A percentile compares a stretch with the other conserved stretches of the same genome.
Conservation (phyloP, 2,797 vertebrate species). For the Falco biarmicus region DNA sequence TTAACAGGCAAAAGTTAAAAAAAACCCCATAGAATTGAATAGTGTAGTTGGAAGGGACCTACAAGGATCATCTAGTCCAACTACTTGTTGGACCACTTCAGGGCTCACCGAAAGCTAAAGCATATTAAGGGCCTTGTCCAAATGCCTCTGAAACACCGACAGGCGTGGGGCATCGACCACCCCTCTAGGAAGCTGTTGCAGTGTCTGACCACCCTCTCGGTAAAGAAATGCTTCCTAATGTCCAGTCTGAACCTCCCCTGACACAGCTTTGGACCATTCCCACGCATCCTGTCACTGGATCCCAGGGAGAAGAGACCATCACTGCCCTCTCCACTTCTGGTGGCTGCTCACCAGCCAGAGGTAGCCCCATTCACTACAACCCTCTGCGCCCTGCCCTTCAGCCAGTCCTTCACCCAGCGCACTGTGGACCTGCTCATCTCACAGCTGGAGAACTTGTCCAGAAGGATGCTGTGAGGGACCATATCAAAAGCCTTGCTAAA, state of each 20-base stretch:
- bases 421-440: background rate
- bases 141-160: background rate
- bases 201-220: background rate
- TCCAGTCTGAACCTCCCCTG: background rate
- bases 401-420: background rate
- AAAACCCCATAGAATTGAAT: background rate
- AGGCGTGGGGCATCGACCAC: accelerated
- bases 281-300: too few species aligned
- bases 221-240: background rate
- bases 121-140: background rate
- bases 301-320: too few species aligned
- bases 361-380: background rate
- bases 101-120: background rate
- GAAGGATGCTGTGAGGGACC: background rate
- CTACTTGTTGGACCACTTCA: background rate
- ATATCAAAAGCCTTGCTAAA: background rate
- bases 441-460: background rate
- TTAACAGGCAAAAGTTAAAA: background rate
- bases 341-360: background rate
- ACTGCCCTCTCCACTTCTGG: background rate
- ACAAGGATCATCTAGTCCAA: background rate
- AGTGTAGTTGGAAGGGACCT: background rate
- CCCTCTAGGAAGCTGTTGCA: background rate
- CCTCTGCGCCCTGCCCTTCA: background rate
- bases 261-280: background rate